Conservation (phyloP, 1,140 invertebrate species). For the Latrodectus geometricus region DNA sequence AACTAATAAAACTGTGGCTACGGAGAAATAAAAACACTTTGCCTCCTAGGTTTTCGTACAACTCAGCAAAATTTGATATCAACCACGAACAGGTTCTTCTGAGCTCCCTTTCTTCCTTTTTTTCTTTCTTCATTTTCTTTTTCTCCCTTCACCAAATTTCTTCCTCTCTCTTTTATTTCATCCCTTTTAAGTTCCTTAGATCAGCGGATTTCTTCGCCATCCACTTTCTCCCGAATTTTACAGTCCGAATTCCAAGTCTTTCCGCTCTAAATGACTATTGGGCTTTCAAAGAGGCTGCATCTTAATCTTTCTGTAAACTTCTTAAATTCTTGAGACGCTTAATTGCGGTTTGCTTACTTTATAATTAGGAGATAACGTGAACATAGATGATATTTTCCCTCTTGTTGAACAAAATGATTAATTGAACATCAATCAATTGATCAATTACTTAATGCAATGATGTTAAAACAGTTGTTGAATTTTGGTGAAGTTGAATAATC, state of each 20-base stretch:
- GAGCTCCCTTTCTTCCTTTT: not conserved
- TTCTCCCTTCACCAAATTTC: not conserved
- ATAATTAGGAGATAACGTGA: too few species aligned
- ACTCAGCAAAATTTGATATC: constrained; percentile 53
- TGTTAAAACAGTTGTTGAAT: too few species aligned
- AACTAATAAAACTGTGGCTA: constrained; percentile 38
- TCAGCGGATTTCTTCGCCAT: not conserved
- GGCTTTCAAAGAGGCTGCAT: too few species aligned
- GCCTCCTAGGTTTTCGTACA: constrained; percentile 32
- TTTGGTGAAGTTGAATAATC: too few species aligned
- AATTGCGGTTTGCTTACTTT: too few species aligned
- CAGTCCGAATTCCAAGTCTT: not conserved
- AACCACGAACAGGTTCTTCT: constrained; percentile 18
- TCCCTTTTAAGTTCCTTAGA: not conserved
- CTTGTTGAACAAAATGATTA: too few species aligned
- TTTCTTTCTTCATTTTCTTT: not conserved
- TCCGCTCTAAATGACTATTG: not conserved
- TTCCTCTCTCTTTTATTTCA: constrained; percentile 11
- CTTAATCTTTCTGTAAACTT: too few species aligned
- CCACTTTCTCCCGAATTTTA: not conserved
- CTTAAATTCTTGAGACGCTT: too few species aligned
- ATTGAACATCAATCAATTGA: too few species aligned
- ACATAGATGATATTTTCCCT: too few species aligned
- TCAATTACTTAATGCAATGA: too few species aligned
- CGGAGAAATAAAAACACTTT: constrained; percentile 45